Evolutionary conservation across 2,113 vertebrate species (phyloP).

Genomic region (Pogonocichla stellata): DNA sequence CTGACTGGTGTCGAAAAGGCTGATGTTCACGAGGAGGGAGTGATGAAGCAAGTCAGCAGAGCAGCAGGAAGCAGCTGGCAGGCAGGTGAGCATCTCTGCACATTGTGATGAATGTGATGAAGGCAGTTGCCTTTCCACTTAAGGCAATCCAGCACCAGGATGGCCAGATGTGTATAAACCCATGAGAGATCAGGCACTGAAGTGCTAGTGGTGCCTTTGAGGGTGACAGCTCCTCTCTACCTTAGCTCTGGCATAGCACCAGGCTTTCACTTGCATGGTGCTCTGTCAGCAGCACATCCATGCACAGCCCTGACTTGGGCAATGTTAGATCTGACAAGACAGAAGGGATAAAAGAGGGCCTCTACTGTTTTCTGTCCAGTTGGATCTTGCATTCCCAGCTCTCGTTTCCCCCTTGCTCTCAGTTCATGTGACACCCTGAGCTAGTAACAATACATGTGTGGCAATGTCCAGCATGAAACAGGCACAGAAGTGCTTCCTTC

Average conservation of each 20-base stretch:
- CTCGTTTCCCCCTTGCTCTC: not conserved
- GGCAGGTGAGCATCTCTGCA: not conserved
- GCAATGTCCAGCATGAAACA: not conserved
- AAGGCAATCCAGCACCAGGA: not conserved
- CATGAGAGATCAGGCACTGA: not conserved
- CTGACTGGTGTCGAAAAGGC: not conserved
- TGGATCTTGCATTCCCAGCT: not conserved
- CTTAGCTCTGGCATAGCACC: not conserved
- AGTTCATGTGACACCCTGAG: not conserved
- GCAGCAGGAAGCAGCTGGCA: conserved; percentile 6
- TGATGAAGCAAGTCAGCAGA: not conserved
- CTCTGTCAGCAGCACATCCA: not conserved
- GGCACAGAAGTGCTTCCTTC: not conserved
- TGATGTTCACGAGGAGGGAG: not conserved
- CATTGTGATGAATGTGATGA: not conserved
- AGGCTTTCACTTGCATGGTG: not conserved
- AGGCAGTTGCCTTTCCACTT: not conserved
- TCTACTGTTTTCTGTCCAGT: not conserved
- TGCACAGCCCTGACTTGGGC: not conserved
- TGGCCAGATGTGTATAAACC: not conserved
- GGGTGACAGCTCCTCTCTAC: not conserved
- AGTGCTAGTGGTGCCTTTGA: not conserved
- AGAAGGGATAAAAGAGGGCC: not conserved
- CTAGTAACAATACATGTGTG: not conserved
- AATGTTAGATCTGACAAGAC: not conserved